Conservation (phyloP, 2,797 vertebrate species). For the Neomorphus geoffroyi region DNA sequence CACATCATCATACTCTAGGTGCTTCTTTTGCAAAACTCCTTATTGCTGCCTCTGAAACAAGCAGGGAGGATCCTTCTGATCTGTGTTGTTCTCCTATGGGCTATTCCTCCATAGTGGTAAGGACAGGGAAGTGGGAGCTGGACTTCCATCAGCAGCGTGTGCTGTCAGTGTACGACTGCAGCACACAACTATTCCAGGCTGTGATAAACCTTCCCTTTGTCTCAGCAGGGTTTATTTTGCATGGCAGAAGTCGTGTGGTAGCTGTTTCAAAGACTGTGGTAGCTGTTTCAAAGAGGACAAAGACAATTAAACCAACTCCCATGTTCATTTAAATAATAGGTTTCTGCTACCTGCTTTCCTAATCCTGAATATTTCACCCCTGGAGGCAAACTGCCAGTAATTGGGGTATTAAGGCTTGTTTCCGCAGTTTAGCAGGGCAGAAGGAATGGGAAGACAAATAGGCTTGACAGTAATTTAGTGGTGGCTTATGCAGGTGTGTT, state of each 20-base stretch:
- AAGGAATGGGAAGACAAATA: not conserved
- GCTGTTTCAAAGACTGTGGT: not conserved
- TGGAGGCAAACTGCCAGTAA: not conserved
- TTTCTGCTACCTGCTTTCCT: not conserved
- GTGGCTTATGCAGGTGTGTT: not conserved
- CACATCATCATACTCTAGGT: fast-evolving
- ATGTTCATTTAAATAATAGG: not conserved
- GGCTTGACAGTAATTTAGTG: not conserved
- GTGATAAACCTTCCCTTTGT: not conserved
- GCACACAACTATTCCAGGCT: not conserved
- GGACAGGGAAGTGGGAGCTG: not conserved
- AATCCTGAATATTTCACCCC: not conserved
- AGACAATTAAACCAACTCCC: not conserved
- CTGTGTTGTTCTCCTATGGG: not conserved
- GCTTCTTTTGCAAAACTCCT: not conserved
- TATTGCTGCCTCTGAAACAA: not conserved
- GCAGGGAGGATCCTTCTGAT: not conserved
- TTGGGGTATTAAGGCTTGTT: not conserved
- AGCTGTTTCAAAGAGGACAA: not conserved
- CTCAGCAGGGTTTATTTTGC: not conserved
- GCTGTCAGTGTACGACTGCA: not conserved
- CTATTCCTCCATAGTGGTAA: not conserved
- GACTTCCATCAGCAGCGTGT: not conserved
- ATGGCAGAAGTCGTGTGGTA: not conserved
- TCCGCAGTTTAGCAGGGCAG: not conserved